Percentiles rank a stretch among this genome's conserved stretches.
These are phyloP conservation scores for Siniperca undulata DNA, from an alignment of 2,797 vertebrate species.

Conservation along the genomic window DNA sequence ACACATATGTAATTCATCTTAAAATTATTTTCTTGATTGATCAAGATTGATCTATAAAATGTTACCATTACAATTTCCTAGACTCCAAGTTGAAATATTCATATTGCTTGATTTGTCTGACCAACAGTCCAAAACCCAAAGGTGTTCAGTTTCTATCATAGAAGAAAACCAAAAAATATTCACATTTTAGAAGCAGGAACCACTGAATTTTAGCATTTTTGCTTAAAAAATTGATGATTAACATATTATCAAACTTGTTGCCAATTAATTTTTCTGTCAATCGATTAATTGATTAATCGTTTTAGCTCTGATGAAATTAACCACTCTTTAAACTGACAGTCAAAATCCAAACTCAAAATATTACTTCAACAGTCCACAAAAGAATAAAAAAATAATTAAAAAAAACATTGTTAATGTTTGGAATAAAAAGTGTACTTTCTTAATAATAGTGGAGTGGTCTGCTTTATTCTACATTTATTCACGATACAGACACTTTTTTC, in stretches of 20 bases:
- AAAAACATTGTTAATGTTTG: not conserved
- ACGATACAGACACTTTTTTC: not conserved
- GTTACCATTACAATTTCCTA: not conserved
- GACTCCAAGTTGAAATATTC: not conserved
- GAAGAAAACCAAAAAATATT: not conserved
- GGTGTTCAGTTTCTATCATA: not conserved
- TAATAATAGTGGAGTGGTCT: not conserved
- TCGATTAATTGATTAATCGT: not conserved
- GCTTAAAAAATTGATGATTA: not conserved
- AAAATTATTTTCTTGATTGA: not conserved
- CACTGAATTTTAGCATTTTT: not conserved
- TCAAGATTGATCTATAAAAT: not conserved
- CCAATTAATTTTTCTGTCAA: not conserved
- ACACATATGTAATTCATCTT: not conserved
- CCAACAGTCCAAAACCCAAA: not conserved
- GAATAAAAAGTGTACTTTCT: not conserved
- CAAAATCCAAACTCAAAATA: not conserved
- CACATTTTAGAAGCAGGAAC: too few species aligned
- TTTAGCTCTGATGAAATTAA: not conserved
- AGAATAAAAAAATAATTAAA: not conserved
- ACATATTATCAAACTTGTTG: not conserved
- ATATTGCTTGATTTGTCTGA: not conserved
- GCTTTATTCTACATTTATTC: not conserved
- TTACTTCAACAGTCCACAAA: not conserved
- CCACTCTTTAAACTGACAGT: not conserved